Base-by-base conservation (phyloP, 2,888 invertebrate genomes). In the Xanthostigma xanthostigma region DNA sequence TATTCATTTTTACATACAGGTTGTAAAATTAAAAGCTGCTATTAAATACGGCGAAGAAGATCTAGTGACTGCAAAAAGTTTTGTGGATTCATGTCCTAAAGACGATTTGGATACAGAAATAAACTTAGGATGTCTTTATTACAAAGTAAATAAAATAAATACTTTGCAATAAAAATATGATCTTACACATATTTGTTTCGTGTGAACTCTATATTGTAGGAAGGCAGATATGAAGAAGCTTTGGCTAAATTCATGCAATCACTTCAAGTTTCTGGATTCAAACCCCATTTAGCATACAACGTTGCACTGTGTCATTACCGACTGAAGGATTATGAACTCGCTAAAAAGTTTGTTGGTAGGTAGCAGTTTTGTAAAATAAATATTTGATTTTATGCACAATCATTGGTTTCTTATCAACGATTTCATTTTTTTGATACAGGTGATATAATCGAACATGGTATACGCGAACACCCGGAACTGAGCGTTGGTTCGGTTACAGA, bases 401-500 rank as follows among this genome's bases (percentile, higher is more conserved):
- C 14, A 9, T 36, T 35, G 5, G 27, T 42, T 8, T 13, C 8
- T 14, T 17, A 17, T 42, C n/a, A 6, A 11, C 27, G 14, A 17
- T 27, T 49, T 33, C 45, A 39, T 48, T 53, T 64, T 62, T 46
- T 54, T 76, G 78, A 81, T 45, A 38, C 33, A 48, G 48, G 48
- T 48, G 90, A 91, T 60, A 96, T 98, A 47, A 94, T 98, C 55
- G 96, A 97, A 66, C 78, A 84, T 62, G 97, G 96, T 9, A 94
- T 97, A 53, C 75, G 91, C 51, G 94, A 96, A 65, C 94, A 97
- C 70, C 97, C 97, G 36, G 97, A 98, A 64, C 70, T 97, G 57
- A 92, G 93, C 58, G 93, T 98, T 10, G 97, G 97, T 1, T 92
- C 94, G 79, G 92, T 93, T 63, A 91, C 94, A 27, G 97, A 97